A percentile compares a stretch with the other conserved stretches of the same genome.
Evolutionary conservation across 2,113 vertebrate species (phyloP).

Genomic region (Bothrops jararaca): DNA sequence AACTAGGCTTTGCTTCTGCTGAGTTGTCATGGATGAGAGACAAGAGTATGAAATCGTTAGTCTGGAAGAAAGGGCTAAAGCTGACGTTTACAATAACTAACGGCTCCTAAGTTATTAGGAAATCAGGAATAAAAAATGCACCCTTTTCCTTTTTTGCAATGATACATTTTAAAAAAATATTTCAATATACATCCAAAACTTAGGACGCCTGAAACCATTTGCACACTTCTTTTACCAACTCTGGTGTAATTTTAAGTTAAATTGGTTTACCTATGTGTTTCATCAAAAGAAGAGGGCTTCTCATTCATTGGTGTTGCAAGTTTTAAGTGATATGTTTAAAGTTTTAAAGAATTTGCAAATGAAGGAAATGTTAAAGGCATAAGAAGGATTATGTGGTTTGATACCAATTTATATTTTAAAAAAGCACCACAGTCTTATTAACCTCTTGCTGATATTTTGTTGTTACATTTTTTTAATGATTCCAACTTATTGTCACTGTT

Average conservation of each 20-base stretch:
- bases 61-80: not conserved
- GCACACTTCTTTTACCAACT: not conserved
- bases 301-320: not conserved
- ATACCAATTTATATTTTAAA: not conserved
- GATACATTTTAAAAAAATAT: not conserved
- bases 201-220: not conserved
- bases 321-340: not conserved
- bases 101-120: not conserved
- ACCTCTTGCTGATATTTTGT: not conserved
- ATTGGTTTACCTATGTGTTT: not conserved
- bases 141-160: not conserved
- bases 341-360: not conserved
- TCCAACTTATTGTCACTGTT: not conserved
- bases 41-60: not conserved
- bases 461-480: not conserved
- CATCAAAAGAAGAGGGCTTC: conserved; percentile 2
- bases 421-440: not conserved
- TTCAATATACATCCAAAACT: not conserved
- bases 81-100: not conserved
- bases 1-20: not conserved
- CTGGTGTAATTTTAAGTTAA: not conserved
- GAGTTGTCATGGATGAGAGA: not conserved
- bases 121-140: not conserved
- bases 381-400: not conserved
- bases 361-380: not conserved